A percentile compares a stretch with the other conserved stretches of the same genome.
These are phyloP conservation scores for Mormoops blainvillei DNA, from an alignment of 2,113 vertebrate species.

Conservation along the genomic window DNA sequence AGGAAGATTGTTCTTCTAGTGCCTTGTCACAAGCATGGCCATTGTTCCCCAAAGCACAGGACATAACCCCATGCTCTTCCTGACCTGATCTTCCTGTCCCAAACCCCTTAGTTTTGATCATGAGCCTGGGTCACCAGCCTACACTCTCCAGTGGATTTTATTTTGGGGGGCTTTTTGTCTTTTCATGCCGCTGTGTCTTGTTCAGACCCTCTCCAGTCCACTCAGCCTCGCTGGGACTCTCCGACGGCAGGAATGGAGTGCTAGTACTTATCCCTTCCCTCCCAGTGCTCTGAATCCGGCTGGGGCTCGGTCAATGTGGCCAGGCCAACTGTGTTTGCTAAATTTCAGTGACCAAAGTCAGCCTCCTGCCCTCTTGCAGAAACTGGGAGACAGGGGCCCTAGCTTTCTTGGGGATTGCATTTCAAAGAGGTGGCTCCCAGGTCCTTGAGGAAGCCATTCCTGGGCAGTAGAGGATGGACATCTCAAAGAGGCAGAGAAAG, in stretches of 20 bases:
- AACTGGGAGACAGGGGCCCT: not conserved
- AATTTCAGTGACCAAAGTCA: not conserved
- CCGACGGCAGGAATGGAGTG: not conserved
- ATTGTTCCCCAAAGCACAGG: not conserved
- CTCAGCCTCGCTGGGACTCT: not conserved
- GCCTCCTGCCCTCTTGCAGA: not conserved
- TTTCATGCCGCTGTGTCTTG: not conserved
- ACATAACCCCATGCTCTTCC: not conserved
- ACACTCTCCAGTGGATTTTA: not conserved
- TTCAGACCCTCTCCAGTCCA: not conserved
- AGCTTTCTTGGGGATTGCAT: not conserved
- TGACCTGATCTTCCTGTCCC: not conserved
- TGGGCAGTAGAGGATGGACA: not conserved
- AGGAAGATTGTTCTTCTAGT: not conserved
- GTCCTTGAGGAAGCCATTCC: not conserved
- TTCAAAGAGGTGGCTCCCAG: not conserved
- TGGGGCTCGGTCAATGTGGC: not conserved
- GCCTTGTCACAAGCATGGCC: not conserved
- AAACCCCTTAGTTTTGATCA: not conserved
- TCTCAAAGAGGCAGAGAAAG: not conserved
- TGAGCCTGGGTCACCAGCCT: not conserved
- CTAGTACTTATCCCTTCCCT: not conserved
- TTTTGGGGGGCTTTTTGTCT: not conserved
- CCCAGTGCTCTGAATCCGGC: not conserved
- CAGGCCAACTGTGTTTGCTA: not conserved